Base-by-base conservation (phyloP, 30 jellyfish, hydroid and myxozoan species). In the Clytia hemisphaerica region DNA sequence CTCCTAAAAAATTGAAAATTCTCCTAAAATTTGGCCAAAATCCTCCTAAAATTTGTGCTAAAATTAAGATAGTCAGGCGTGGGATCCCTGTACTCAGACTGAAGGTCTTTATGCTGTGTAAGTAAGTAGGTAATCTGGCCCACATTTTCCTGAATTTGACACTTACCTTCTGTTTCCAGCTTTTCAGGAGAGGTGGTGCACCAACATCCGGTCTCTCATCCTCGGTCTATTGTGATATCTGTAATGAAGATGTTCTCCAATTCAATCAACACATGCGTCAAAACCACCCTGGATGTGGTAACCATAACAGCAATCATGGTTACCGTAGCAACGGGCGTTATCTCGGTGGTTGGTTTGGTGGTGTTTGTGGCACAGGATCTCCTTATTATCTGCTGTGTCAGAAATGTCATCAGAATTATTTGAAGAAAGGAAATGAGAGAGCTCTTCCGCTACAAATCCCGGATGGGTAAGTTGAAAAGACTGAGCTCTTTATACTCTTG, bases 271-370 rank as follows among this genome's bases (percentile, higher is more conserved):
- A 86, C 73, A 86, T 86, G 96, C 82, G 76, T 37, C 15, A 82
- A 6, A 35, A 64, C 29, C 96, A 86, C 37, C 92, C 96, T 1
- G 96, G 96, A 15, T 86, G 96, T 73, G 96, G 96, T 3, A 25
- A 76, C 19, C 61, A 67, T 67, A 69, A 78, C 81, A 86, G 88
- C 67, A 76, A 79, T 36, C 83, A 78, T 78, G 96, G 93, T 1
- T 86, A 86, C 78, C 88, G 96, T 37, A 86, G 96, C 55, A 77
- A 72, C 61, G 96, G 96, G 44, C 61, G 37, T 34, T 86, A 86
- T 50, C 72, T 79, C 16, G 92, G 79, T 26, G 92, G 96, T 3
- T 86, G 93, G 94, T 86, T 86, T 74, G 92, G 92, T 12, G 96
- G 96, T 26, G 53, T 73, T 0, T 86, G 96, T 59, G 96, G 96